A percentile compares a stretch with the other conserved stretches of the same genome.
These are phyloP conservation scores for Hypomecis atomaria DNA, from an alignment of 2,888 invertebrate species.

Conservation along the genomic window DNA sequence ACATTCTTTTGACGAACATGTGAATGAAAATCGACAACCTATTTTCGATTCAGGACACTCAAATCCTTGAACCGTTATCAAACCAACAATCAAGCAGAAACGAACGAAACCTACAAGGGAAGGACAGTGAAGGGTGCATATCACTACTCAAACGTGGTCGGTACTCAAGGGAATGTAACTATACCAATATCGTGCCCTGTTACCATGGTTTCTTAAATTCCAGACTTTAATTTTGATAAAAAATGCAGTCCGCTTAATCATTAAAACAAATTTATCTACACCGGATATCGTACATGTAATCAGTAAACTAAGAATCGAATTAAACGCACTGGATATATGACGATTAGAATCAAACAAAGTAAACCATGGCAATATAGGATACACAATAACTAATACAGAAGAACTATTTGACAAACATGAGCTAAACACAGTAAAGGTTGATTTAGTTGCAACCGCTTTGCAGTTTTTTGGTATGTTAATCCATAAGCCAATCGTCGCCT, in stretches of 20 bases:
- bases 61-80: constrained; percentile 40
- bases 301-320: background rate
- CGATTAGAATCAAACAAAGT: constrained; percentile 1
- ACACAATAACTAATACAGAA: constrained; percentile 39
- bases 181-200: constrained; percentile 63
- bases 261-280: background rate
- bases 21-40: constrained; percentile 9
- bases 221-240: background rate
- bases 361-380: constrained; percentile 51
- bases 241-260: background rate
- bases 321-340: background rate
- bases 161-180: constrained; percentile 68
- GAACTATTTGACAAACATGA: constrained; percentile 36
- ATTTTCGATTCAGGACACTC: constrained; percentile 8
- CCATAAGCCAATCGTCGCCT: constrained; percentile 50
- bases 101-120: constrained; percentile 43
- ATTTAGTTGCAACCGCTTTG: constrained; percentile 58
- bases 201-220: constrained; percentile 58
- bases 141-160: constrained; percentile 58
- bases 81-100: constrained; percentile 50
- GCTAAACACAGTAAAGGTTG: constrained; percentile 48
- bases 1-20: constrained; percentile 8
- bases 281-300: background rate
- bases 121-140: constrained; percentile 58
- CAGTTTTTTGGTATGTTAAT: constrained; percentile 38